phyloP scores from a whole-genome alignment of 2,888 invertebrate species.

The Pammene aurita region DNA sequence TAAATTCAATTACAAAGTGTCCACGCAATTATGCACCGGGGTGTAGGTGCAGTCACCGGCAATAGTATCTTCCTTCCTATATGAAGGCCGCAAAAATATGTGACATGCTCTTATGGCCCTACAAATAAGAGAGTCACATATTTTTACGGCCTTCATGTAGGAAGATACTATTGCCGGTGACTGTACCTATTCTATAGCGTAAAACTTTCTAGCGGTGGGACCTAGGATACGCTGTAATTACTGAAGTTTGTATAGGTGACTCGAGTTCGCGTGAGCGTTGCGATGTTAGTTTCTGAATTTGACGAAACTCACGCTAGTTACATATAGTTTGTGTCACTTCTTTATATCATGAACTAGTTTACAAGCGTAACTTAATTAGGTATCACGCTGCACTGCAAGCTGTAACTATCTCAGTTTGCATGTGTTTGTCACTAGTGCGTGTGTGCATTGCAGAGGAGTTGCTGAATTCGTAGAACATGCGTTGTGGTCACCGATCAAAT shows the following conservation, averaged over 20 bases:
- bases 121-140: too few relatives aligned
- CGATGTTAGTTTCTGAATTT: constrained; percentile 9
- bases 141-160: too few relatives aligned
- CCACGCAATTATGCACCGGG: too few relatives aligned
- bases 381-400: background rate
- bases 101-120: too few relatives aligned
- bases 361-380: background rate
- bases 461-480: background rate
- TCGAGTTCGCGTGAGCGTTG: background rate
- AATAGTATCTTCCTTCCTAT: too few relatives aligned
- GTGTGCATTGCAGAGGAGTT: constrained; percentile 6
- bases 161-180: too few relatives aligned
- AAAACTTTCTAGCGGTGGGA: too few relatives aligned
- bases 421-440: background rate
- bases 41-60: too few relatives aligned
- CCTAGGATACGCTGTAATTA: background rate
- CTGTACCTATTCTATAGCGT: too few relatives aligned
- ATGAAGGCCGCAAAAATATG: too few relatives aligned
- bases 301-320: constrained; percentile 3
- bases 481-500: too few relatives aligned
- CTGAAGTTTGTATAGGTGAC: background rate
- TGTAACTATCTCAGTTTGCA: constrained; percentile 2
- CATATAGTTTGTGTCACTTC: constrained; percentile 7
- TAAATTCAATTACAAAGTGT: too few relatives aligned
- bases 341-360: background rate